Evolutionary conservation across 2,113 vertebrate species (phyloP).

Genomic region (Cyprinus carpio): DNA sequence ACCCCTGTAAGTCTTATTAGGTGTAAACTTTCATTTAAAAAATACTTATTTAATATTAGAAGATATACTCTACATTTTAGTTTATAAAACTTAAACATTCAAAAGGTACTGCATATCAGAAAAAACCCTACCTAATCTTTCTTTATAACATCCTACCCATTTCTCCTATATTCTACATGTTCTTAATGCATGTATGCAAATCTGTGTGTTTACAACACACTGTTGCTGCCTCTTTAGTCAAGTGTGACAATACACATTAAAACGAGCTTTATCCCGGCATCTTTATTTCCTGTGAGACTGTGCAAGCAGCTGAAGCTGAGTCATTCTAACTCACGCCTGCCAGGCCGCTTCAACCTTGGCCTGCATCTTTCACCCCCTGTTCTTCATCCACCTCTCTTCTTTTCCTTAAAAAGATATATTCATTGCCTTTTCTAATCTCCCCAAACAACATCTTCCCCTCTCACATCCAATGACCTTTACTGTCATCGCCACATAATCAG

Average conservation of each 20-base stretch:
- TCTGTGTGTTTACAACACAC: background rate
- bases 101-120: background rate
- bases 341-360: slow-evolving; percentile 41
- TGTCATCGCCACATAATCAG: slow-evolving; percentile 57
- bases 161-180: background rate
- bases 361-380: background rate
- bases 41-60: no score
- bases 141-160: background rate
- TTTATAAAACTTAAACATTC: no score
- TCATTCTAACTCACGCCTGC: background rate
- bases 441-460: slow-evolving; percentile 39
- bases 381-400: background rate
- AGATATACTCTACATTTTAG: no score
- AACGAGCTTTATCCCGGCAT: background rate
- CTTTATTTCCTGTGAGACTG: background rate
- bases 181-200: background rate
- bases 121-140: background rate
- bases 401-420: background rate
- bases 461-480: slow-evolving; percentile 67
- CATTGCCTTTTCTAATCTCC: slow-evolving; percentile 23
- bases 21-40: no score
- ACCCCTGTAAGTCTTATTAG: no score
- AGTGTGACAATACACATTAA: background rate
- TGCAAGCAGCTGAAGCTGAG: background rate
- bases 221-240: background rate